These are phyloP conservation scores for Alethe diademata DNA, from an alignment of 2,113 vertebrate genomes.

Conservation along the genomic window DNA sequence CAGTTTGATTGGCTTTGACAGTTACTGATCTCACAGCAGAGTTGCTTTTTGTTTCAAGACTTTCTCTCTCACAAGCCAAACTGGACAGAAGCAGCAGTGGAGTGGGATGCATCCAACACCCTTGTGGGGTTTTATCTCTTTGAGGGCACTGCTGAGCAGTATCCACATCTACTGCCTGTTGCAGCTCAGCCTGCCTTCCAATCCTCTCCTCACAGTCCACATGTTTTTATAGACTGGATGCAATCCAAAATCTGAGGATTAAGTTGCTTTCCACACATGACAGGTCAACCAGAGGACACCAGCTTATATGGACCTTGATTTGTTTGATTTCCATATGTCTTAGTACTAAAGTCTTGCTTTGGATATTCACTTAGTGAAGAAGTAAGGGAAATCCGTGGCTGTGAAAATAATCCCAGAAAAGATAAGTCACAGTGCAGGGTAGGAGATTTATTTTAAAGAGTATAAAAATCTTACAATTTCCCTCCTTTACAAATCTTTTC, in stretches of 20 bases:
- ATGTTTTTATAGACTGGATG: not conserved
- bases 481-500: not conserved
- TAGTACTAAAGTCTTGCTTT: constrained; percentile 10
- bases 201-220: not conserved
- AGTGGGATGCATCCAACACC: not conserved
- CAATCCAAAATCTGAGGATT: constrained; percentile 27
- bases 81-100: not conserved
- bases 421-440: not conserved
- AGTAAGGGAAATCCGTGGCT: not conserved
- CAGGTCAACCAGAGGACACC: constrained; percentile 25
- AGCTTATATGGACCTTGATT: constrained; percentile 24
- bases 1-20: not conserved
- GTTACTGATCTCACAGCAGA: not conserved
- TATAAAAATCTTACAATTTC: not conserved
- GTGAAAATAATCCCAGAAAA: not conserved
- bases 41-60: not conserved
- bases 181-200: not conserved
- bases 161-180: not conserved
- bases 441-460: not conserved
- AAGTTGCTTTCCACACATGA: constrained; percentile 21
- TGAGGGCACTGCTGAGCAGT: not conserved
- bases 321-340: constrained; percentile 39
- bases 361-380: not conserved
- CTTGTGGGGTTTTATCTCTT: not conserved
- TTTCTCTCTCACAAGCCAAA: not conserved